phyloP scores from a whole-genome alignment of 2,797 vertebrate genomes.

The Centropyge bicolor region DNA sequence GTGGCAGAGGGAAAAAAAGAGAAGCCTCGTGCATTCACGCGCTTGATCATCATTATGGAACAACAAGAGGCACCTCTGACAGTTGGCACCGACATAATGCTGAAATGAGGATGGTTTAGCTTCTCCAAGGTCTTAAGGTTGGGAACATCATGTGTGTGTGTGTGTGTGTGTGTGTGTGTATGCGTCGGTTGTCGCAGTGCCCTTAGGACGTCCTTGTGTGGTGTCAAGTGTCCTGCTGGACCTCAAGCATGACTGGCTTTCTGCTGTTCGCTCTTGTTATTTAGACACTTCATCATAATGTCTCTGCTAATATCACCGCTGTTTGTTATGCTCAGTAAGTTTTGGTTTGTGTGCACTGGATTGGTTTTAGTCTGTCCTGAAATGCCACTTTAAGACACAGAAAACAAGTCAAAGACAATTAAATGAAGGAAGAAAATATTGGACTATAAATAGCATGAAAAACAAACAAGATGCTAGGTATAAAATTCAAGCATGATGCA shows the following conservation, averaged over 20 bases:
- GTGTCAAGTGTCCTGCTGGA: slow-evolving; percentile 67
- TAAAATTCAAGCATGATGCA: background rate
- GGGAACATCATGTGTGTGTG: slow-evolving; percentile 15
- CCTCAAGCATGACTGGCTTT: slow-evolving; percentile 53
- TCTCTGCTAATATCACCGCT: slow-evolving; percentile 46
- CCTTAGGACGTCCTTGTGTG: slow-evolving; percentile 76
- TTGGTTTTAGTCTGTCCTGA: slow-evolving; percentile 12
- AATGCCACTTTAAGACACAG: background rate
- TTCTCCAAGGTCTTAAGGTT: slow-evolving; percentile 66
- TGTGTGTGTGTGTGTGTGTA: slow-evolving; percentile 2
- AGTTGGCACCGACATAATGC: slow-evolving; percentile 69
- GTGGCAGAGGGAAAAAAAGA: slow-evolving; percentile 28
- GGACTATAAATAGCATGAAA: background rate
- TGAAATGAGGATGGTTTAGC: slow-evolving; percentile 67
- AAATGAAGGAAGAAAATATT: background rate
- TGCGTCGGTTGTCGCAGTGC: slow-evolving; percentile 49
- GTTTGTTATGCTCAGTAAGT: slow-evolving; percentile 17
- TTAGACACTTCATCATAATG: slow-evolving; percentile 65
- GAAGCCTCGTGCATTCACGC: slow-evolving; percentile 53
- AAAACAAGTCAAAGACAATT: background rate
- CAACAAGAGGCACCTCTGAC: slow-evolving; percentile 74
- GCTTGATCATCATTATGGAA: slow-evolving; percentile 82
- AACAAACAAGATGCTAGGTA: background rate
- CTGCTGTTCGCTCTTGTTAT: slow-evolving; percentile 57
- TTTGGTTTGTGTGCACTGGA: slow-evolving; percentile 13